Base-by-base conservation (phyloP, 1,140 invertebrate species). In the Lutraria rhynchaena region DNA sequence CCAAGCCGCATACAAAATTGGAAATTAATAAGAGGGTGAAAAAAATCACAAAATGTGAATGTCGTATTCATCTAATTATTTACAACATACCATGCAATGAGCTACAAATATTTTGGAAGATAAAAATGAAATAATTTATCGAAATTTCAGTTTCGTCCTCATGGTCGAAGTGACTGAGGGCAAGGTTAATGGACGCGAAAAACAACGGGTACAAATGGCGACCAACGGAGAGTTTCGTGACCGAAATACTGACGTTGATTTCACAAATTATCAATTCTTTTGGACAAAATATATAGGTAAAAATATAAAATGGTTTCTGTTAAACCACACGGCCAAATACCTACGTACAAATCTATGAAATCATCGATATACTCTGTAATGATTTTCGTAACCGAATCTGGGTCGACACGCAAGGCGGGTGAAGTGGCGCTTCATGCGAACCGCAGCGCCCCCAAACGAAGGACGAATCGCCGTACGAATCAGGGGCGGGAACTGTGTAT, bases 401-500 rank as follows among this genome's bases (percentile, higher is more conserved):
- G 73, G 55, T 75, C 73, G 73, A 75, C 73, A 60, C 19, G 58
- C 46, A 35, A 57, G 15, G 58, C 58, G 58, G 55, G 27, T 71
- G 55, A 75, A 60, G n/a, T 37, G 46, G 51, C 71, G 35, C 63
- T 37, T 80, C 63, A 70, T 24, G 53, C 76, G 65, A 80, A 80
- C 53, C 41, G 53, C 63, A 70, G 76, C 76, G 76, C 76, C 76
- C 63, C 29, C 75, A 58, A 46, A 37, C 24, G 49, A 44, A 31
- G 75, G 61, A 57, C 76, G 76, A 41, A 41, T 41, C 37, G 49
- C 41, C n/a, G 75, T 46, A 57, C 76, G 76, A 80, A 80, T 58
- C 76, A 80, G 15, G 37, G 19, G 24, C n/a, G 24, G 53, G 22
- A 33, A 57, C 41, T 57, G 7, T 41, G 37, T 15, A 41, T n/a